These are phyloP conservation scores for Belonocnema kinseyi DNA, from an alignment of 1,140 invertebrate genomes.

Conservation along the genomic window DNA sequence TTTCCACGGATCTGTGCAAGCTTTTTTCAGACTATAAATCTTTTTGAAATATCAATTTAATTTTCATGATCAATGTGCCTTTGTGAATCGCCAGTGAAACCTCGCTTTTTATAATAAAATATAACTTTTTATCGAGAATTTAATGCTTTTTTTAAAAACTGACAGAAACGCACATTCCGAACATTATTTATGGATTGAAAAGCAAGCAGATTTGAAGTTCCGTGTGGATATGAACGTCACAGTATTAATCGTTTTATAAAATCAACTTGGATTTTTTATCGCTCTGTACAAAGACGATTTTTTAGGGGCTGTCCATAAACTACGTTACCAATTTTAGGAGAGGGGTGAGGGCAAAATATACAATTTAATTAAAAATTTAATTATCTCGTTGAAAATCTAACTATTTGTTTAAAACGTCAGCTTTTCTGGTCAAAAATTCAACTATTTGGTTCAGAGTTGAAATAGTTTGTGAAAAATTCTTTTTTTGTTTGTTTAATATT, in stretches of 20 bases:
- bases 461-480: too few relatives aligned
- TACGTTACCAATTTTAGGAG: too few relatives aligned
- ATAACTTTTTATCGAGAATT: not conserved
- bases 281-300: too few relatives aligned
- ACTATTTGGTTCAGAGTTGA: too few relatives aligned
- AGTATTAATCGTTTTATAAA: constrained; percentile 13
- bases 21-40: not conserved
- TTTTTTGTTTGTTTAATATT: too few relatives aligned
- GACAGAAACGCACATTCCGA: not conserved
- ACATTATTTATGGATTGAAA: not conserved
- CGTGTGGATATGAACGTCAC: not conserved
- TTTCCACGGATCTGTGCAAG: not conserved
- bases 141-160: not conserved
- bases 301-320: too few relatives aligned
- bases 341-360: not conserved
- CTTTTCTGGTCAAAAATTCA: too few relatives aligned
- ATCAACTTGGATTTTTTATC: too few relatives aligned
- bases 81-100: not conserved
- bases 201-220: not conserved
- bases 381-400: too few relatives aligned
- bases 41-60: not conserved
- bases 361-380: not conserved
- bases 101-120: too few relatives aligned
- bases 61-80: constrained; percentile 20
- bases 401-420: too few relatives aligned